Conservation (phyloP, 2,888 invertebrate genomes). For the Orthonychiurus folsomi region DNA sequence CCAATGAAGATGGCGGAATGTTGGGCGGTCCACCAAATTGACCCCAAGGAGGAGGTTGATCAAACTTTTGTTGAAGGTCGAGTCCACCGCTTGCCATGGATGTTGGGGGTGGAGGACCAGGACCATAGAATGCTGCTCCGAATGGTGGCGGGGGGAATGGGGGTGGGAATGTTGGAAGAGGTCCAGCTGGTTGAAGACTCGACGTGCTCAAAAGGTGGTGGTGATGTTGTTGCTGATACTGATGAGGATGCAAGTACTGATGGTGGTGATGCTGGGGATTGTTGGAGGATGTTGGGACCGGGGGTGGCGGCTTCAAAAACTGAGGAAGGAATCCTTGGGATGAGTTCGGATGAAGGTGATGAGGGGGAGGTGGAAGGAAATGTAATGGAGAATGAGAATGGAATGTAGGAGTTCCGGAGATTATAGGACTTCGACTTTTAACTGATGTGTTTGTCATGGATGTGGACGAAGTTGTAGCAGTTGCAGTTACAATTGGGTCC, state of each 20-base stretch:
- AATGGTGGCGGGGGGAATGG: conserved; percentile 7
- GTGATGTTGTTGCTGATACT: not conserved
- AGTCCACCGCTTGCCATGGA: not conserved
- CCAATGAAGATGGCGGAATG: conserved; percentile 10
- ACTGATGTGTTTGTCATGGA: not conserved
- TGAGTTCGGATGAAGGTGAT: not conserved
- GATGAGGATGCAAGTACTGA: conserved; percentile 17
- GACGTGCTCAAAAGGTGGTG: not conserved
- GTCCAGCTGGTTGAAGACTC: conserved; percentile 1
- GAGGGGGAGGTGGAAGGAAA: not conserved
- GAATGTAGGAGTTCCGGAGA: not conserved
- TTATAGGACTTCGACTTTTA: not conserved
- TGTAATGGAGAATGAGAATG: not conserved
- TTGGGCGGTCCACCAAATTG: conserved; percentile 1
- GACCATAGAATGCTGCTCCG: conserved; percentile 3
- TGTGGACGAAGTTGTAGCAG: too few relatives aligned
- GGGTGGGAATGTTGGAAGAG: not conserved
- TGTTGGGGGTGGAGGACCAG: conserved; percentile 14
- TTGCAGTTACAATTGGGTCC: not conserved
- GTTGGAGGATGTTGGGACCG: conserved; percentile 3
- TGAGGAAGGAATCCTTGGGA: conserved; percentile 6
- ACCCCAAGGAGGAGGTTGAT: conserved; percentile 1
- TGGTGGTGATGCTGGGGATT: conserved; percentile 15
- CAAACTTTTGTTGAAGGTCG: not conserved
- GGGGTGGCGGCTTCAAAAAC: not conserved